These are phyloP conservation scores for Nemopilema nomurai DNA, from an alignment of 30 jellyfish, hydroid and myxozoan species.

Conservation along the genomic window DNA sequence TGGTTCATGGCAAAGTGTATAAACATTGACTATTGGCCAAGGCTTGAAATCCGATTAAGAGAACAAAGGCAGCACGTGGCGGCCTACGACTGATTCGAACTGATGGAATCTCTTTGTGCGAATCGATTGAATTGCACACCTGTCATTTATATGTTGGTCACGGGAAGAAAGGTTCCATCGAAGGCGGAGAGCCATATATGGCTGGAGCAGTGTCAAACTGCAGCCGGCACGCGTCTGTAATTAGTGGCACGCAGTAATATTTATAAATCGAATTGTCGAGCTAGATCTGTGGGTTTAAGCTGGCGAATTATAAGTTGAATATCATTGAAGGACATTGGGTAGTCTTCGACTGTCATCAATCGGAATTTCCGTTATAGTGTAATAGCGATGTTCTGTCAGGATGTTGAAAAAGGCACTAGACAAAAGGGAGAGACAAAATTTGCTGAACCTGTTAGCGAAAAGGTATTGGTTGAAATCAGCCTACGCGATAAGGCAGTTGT, in stretches of 20 bases:
- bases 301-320: background rate
- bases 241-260: background rate
- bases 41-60: conserved; percentile 1
- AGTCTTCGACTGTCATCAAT: background rate
- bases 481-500: background rate
- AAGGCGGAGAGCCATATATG: background rate
- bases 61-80: conserved; percentile 36
- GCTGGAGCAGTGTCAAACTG: background rate
- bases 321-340: background rate
- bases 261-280: background rate
- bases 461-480: background rate
- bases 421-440: background rate
- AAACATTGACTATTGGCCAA: background rate
- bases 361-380: background rate
- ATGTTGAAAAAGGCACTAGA: background rate
- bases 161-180: background rate
- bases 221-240: background rate
- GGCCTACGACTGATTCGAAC: conserved; percentile 8
- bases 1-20: background rate
- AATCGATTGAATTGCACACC: conserved; percentile 26
- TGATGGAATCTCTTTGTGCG: conserved; percentile 18
- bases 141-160: conserved; percentile 6
- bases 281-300: background rate
- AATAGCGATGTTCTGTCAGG: background rate
- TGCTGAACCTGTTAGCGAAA: background rate